A percentile compares a stretch with the other conserved stretches of the same genome.
Conservation (phyloP, 2,113 vertebrate genomes). For the Chaenogobius annularis region DNA sequence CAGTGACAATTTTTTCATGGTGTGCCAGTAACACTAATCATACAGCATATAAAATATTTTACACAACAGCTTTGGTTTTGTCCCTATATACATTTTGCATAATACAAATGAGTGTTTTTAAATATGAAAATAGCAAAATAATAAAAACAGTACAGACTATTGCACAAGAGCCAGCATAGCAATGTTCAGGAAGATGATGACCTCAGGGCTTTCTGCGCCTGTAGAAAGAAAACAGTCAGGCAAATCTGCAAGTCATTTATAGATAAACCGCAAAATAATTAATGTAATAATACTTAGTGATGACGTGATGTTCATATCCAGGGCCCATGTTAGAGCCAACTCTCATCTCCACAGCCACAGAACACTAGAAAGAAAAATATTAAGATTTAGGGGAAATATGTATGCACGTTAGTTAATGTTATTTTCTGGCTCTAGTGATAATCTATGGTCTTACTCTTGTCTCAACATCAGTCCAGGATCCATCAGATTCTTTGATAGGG, state of each 20-base stretch:
- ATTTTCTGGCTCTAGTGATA: no score
- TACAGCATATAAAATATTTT: conserved; percentile 42
- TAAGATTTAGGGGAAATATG: background rate
- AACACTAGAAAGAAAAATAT: conserved; percentile 78
- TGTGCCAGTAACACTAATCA: conserved; percentile 36
- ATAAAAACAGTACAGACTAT: conserved; percentile 48
- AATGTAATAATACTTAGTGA: conserved; percentile 84
- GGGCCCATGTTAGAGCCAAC: conserved; percentile 89
- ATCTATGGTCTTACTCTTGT: conserved; percentile 81
- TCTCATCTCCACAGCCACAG: conserved; percentile 90
- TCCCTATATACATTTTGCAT: conserved; percentile 38
- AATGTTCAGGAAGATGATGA: conserved; percentile 2
- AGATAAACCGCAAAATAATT: background rate
- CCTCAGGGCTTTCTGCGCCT: conserved; percentile 89
- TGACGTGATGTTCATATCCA: conserved; percentile 86
- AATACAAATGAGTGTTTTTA: conserved; percentile 43
- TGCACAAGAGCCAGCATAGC: conserved; percentile 62
- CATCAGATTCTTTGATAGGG: conserved; percentile 69
- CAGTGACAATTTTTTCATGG: background rate
- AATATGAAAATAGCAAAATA: conserved; percentile 63
- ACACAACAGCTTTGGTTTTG: conserved; percentile 60
- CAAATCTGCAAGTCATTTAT: background rate
- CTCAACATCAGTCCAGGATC: conserved; percentile 90
- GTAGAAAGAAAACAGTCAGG: conserved; percentile 28
- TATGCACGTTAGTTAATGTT: no score